phyloP scores from a whole-genome alignment of 1,140 invertebrate species.

The Maconellicoccus hirsutus region DNA sequence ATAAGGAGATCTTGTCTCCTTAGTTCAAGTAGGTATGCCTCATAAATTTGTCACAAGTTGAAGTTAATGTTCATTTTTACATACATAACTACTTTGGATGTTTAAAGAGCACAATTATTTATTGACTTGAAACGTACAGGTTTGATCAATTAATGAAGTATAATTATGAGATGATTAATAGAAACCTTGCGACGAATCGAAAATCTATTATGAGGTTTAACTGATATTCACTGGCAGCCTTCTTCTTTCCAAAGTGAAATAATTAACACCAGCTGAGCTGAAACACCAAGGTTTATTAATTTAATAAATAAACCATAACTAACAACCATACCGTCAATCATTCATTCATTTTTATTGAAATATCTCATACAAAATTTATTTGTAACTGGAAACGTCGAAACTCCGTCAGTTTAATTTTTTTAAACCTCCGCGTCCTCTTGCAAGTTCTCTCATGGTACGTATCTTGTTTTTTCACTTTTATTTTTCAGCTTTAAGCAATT shows the following conservation, averaged over 20 bases:
- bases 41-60: no score
- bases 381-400: not conserved
- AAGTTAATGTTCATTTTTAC: no score
- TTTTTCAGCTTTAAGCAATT: no score
- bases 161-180: slow-evolving; percentile 19
- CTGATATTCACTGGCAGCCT: slow-evolving; percentile 17
- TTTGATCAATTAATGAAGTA: slow-evolving; percentile 11
- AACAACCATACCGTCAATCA: slow-evolving; percentile 4
- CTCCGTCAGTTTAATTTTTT: not conserved
- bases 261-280: slow-evolving; percentile 22
- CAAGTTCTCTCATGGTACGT: not conserved
- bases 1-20: no score
- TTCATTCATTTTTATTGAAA: slow-evolving; percentile 17
- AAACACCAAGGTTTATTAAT: slow-evolving; percentile 22
- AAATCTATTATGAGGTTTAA: not conserved
- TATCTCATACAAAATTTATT: not conserved
- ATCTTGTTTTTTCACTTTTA: no score
- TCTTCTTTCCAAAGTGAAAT: slow-evolving; percentile 17
- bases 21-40: no score
- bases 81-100: no score
- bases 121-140: not conserved
- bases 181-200: slow-evolving; percentile 4
- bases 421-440: not conserved
- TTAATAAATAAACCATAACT: slow-evolving; percentile 19
- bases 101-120: no score